Base-by-base conservation (phyloP, 2,888 invertebrate species). In the Heliconius charithonia region DNA sequence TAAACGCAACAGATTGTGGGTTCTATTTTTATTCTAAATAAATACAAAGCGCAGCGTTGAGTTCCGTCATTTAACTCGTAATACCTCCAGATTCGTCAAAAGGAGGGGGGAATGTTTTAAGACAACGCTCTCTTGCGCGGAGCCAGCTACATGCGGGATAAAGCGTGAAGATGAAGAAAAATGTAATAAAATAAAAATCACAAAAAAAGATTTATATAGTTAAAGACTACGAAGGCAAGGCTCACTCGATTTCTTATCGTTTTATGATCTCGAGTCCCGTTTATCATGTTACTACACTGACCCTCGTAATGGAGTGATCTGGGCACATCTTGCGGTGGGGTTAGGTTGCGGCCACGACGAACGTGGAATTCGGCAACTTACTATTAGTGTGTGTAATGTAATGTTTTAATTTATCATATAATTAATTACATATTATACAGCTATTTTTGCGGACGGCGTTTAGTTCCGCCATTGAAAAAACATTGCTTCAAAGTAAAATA, bases 231-330 rank as follows among this genome's bases (percentile, higher is more conserved):
- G 10, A 7, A n/a, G 16, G 22, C n/a, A 10, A 32, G 41, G 63
- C 63, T 74, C 27, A 74, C 63, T 77, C 27, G 59, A 79, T 79
- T 69, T 69, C 63, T 73, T 76, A 69, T 73, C 72, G 72, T 76
- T 79, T 76, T 76, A 73, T 67, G 69, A 41, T 45, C 41, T 32
- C 73, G 67, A 80, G 19, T 7, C 41, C 27, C 73, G 77, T 81
- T 79, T 76, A 81, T 82, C 81, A 80, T 79, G 51, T 72, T 78
- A 78, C 77, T 81, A 81, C 79, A 78, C 76, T 73, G 77, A 76
- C 80, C 80, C 79, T 77, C 73, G 75, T 77, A 75, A 81, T 82
- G 77, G 77, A 79, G 76, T 74, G 81, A 75, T 65, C 75, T 74
- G 78, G 81, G 75, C 81, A 79, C 79, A 81, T 80, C 76, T 80